phyloP scores from a whole-genome alignment of 2,113 vertebrate genomes.

The Telmatochromis sp. region DNA sequence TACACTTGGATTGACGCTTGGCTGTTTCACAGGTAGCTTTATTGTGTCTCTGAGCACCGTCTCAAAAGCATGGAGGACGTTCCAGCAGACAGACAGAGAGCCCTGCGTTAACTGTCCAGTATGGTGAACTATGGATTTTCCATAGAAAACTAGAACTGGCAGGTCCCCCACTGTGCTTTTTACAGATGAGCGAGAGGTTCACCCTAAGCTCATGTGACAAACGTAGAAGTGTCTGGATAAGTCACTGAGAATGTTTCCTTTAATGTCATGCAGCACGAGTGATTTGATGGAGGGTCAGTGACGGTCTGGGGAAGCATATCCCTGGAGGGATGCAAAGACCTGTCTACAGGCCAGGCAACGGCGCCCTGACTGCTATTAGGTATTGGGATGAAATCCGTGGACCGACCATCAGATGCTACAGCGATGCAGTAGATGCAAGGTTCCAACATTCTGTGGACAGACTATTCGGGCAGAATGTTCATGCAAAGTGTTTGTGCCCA shows the following conservation, averaged over 20 bases:
- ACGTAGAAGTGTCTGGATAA: background rate
- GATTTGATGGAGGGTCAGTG: background rate
- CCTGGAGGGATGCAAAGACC: background rate
- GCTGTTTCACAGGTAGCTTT: background rate
- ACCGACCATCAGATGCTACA: background rate
- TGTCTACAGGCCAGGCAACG: accelerated
- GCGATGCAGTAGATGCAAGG: accelerated
- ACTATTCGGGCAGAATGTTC: background rate
- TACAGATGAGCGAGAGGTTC: background rate
- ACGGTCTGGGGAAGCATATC: background rate
- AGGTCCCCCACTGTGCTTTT: background rate
- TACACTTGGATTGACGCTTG: background rate
- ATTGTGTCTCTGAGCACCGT: accelerated
- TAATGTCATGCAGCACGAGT: background rate
- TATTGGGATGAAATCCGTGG: background rate
- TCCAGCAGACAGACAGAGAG: background rate
- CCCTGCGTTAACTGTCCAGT: accelerated
- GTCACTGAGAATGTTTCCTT: background rate
- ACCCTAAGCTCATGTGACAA: background rate
- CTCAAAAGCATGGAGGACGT: background rate
- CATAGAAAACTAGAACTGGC: accelerated
- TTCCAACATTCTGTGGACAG: background rate
- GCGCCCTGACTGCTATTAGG: background rate
- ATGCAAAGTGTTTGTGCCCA: background rate
- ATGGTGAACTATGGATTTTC: background rate